Evolutionary conservation across 2,888 invertebrate species (phyloP).

Genomic region (Perdita meconis): DNA sequence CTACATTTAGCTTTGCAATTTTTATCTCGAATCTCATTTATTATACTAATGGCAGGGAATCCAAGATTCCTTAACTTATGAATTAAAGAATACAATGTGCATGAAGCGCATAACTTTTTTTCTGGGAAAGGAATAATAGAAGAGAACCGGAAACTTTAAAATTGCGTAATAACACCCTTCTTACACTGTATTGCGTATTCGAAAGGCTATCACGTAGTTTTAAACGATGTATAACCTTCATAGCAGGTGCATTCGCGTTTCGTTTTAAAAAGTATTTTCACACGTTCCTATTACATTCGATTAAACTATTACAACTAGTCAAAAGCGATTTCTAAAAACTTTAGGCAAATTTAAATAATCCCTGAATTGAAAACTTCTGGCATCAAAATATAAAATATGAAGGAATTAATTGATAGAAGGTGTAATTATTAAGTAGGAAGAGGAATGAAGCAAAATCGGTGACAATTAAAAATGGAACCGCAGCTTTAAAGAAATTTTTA

Average conservation of each 20-base stretch:
- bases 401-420: neutral
- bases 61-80: too few species aligned
- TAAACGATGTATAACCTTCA: neutral
- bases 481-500: conserved; percentile 21
- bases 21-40: too few species aligned
- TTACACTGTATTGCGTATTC: neutral
- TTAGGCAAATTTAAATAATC: too few species aligned
- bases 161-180: neutral
- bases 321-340: conserved; percentile 14
- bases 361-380: too few species aligned
- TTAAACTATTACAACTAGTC: conserved; percentile 1
- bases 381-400: too few species aligned
- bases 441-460: neutral
- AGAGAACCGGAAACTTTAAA: neutral
- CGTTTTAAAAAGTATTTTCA: neutral
- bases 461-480: conserved; percentile 11
- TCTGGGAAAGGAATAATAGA: too few species aligned
- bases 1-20: too few species aligned
- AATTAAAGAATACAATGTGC: too few species aligned
- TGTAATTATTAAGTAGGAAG: conserved; percentile 4
- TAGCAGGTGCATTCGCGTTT: conserved; percentile 5
- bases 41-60: too few species aligned
- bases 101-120: too few species aligned
- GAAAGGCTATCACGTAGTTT: too few species aligned
- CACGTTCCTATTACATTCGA: conserved; percentile 1